phyloP scores from a whole-genome alignment of 2,888 invertebrate species.

The Synergus umbraculus region DNA sequence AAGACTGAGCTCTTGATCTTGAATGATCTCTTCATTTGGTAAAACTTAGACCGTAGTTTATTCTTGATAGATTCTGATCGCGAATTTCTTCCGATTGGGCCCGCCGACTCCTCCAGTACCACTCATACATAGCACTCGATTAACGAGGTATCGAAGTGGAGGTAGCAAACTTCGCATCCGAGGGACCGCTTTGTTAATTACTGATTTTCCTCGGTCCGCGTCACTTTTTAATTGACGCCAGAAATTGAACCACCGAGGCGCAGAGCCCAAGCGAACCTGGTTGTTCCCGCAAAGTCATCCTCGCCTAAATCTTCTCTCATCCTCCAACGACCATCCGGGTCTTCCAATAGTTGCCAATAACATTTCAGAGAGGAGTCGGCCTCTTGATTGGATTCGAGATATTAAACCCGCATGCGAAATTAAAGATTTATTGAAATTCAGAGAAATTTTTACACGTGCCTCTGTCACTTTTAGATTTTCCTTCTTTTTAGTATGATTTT shows the following conservation, averaged over 20 bases:
- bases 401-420: constrained; percentile 29
- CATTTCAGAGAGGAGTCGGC: constrained; percentile 33
- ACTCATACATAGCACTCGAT: constrained; percentile 34
- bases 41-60: constrained; percentile 25
- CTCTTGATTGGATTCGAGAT: constrained; percentile 40
- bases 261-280: constrained; percentile 48
- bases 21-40: constrained; percentile 33
- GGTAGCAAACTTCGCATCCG: constrained; percentile 47
- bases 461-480: not conserved
- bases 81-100: constrained; percentile 22
- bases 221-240: constrained; percentile 77
- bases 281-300: constrained; percentile 71
- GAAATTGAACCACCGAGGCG: constrained; percentile 72
- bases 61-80: constrained; percentile 27
- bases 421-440: constrained; percentile 35
- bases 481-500: not conserved
- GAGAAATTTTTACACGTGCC: not conserved
- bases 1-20: constrained; percentile 36
- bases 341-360: constrained; percentile 50
- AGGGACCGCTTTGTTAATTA: constrained; percentile 72
- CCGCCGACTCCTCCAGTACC: not conserved
- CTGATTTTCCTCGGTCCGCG: constrained; percentile 76
- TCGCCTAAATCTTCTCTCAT: constrained; percentile 56
- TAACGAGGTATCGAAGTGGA: constrained; percentile 49
- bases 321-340: constrained; percentile 49